Base-by-base conservation (phyloP, 2,113 vertebrate species). In the Mormoops blainvillei region DNA sequence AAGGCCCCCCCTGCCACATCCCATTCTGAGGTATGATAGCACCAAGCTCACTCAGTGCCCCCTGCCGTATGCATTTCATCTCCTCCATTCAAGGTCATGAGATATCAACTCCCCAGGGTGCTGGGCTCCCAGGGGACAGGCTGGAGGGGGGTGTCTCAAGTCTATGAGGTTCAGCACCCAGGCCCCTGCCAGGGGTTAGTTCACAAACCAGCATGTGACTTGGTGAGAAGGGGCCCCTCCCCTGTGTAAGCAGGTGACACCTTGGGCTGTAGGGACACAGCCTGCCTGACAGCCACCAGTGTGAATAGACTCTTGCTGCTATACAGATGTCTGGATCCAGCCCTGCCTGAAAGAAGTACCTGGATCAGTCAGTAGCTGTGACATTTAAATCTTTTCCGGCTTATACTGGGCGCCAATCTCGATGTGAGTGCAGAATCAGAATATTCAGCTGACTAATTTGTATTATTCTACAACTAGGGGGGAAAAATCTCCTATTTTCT, bases 1-100 rank as follows among this genome's bases (percentile, higher is more conserved):
- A n/a, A 36, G n/a, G 0, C 26, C 45, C 67, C 65, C 31, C 0
- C 1, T 54, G 48, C 56, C 50, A 22, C 0, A 0, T 26, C 19
- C 38, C 7, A 3, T 5, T 50, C 77, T 11, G 0, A 36, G 26
- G 26, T 10, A 38, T 18, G 14, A 41, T 7, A 12, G 56, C 45
- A 36, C 54, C 3, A 3, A 48, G 15, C 5, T 10, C 0, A 7
- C 5, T 10, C 0, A 7, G 56, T 7, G 15, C 18, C 31, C 19
- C 12, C 28, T 19, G 2, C 16, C 14, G 15, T 45, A 18, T 0
- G 0, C 77, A 43, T 22, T 20, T 78, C 0, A 4, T 26, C 24
- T 50, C 65, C 48, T 38, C 41, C 13, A 3, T 19, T 50, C 26
- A 5, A 31, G 22, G 68, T 8, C 2, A 0, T 16, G n/a, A 70